Evolutionary conservation across 2,888 invertebrate genomes (phyloP), one percentile per base, ranked within the genome.

Genomic region (Melanophora roralis): DNA sequence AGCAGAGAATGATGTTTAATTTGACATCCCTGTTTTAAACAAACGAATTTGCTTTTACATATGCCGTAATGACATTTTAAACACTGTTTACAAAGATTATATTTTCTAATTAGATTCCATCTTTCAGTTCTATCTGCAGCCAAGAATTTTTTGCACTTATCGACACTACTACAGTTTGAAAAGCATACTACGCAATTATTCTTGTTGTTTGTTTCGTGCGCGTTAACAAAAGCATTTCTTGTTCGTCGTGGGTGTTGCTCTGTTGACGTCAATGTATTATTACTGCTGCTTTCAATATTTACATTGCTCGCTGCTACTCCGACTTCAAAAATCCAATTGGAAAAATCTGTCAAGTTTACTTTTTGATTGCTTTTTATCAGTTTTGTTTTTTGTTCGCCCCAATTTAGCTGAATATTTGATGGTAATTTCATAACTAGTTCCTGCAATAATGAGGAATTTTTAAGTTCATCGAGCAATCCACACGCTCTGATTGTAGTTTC

Each of bases 351-450:
- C 14, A 55, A 12, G 49, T 74, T 65, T 40, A 32, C 32, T 11
- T 62, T 53, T 47, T 49, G 55, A 32, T 59, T 65, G 40, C 47
- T n/a, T 65, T 77, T 71, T 51, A 12, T 1, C 12, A 64, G 11
- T 0, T 60, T 53, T 14, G 69, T 7, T 34, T 76, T 76, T n/a
- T 49, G 36, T 4, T 64, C 55, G 6, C 69, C 72, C 73, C 73
- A 74, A 47, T 40, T 64, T 8, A 74, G 47, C 23, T 74, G 73
- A 14, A 60, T 69, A 69, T 47, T 55, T 40, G 78, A 55, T 2
- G 73, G 64, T n/a, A 78, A 40, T 53, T 78, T 78, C 6, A 38
- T 21, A 16, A 78, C 40, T 14, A 74, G 14, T 69, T 78, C 69
- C 11, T 78, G 69, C 21, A 75, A 51, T 34, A 75, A 38, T 12